Evolutionary conservation across 1,140 invertebrate genomes (phyloP), one percentile per base, ranked within the genome.

Genomic region (Helicoverpa armigera): DNA sequence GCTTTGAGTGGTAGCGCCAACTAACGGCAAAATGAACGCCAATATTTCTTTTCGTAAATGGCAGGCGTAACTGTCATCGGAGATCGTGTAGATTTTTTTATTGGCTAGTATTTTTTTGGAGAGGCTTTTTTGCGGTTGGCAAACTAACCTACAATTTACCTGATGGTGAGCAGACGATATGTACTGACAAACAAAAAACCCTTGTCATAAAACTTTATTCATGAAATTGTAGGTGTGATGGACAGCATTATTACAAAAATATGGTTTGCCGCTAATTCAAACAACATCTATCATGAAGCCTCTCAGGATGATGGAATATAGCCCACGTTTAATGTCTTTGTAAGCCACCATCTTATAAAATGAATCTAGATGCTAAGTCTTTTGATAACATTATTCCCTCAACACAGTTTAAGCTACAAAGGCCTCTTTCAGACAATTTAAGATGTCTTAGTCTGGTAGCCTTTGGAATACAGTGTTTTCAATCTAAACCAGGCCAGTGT

Each of bases 321-420:
- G 23, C 2, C 0, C 23, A 23, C 23, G 23, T 23, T 23, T 0
- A 23, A 23, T 23, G 23, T 23, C 23, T 43, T 43, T 43, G 35
- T 43, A 9, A 43, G 35, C 35, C 31, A 1, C 23, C 35, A 56
- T 56, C 70, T 73, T 13, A 56, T 56, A 51, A n/a, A 73, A 31
- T 4, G 31, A 23, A 56, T 73, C 31, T 29, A 18, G 13, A 43
- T n/a, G n/a, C 35, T 43, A 29, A 35, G 16, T 48, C 12, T 16
- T 29, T 51, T 72, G 51, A 72, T 54, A 29, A 72, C 53, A 53
- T 53, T 54, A 72, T 72, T 72, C 18, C 35, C 18, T 53, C 54
- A 54, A 72, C 69, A 54, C 50, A 29, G 23, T 54, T 54, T 56
- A 56, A 14, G 29, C 23, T 14, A 16, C 43, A 48, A 48, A 48